Base-by-base conservation (phyloP, 2,888 invertebrate genomes). In the Drosophila peninsularis region DNA sequence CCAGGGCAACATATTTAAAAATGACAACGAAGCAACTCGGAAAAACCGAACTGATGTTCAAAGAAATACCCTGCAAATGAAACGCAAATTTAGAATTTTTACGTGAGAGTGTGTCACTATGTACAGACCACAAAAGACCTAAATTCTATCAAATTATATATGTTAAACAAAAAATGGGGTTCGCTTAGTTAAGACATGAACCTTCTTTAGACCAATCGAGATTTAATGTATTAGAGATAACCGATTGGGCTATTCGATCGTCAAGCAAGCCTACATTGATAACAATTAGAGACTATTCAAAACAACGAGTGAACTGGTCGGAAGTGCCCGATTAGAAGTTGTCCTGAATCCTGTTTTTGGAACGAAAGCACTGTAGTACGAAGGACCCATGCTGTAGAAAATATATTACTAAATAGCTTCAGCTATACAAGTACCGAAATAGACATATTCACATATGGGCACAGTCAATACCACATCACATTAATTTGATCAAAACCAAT, bases 1-100 rank as follows among this genome's bases (percentile, higher is more conserved):
- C 66, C 36, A 13, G 39, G 54, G 82, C 79, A 66, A 73, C 67
- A 66, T 64, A 69, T 71, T 83, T 62, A 78, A 78, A 81, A 80
- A 62, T 62, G 54, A 68, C 45, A 62, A 17, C 34, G 27, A 32
- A 54, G 50, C 19, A 44, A 19, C 21, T 44, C 6, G 21, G 53
- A 52, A 52, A 19, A 61, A 58, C 17, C 10, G 52, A 44, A 24
- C 6, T 21, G 14, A 3, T 19, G 9, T 39, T 24, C 13, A 10
- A 10, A 6, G 0, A 24, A 21, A 49, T 62, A 45, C 34, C 41
- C 47, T 32, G 27, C 11, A 30, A 19, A 39, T 50, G 0, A 11
- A 14, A 34, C 14, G 4, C 13, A 39, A 37, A 13, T 42, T 37
- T n/a, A n/a, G 13, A 37, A 6, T 37, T 37, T 6, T 14, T 36